phyloP scores from a whole-genome alignment of 2,888 invertebrate species.

The Rambutsinella grinnellia region DNA sequence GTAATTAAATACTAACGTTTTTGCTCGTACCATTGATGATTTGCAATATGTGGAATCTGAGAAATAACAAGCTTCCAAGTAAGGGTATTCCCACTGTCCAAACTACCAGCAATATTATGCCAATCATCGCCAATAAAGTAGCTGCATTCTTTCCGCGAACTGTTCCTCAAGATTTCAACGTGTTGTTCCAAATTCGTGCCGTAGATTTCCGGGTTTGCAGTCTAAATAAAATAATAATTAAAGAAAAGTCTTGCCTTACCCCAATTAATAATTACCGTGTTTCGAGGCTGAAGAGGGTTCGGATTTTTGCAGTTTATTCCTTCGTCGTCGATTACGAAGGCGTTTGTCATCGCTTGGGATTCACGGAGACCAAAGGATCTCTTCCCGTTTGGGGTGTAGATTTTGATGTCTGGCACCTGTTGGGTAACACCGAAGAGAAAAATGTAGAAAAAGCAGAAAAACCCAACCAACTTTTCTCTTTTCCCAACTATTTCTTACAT shows the following conservation, averaged over 20 bases:
- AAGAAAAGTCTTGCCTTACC: not conserved
- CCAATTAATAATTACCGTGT: constrained; percentile 27
- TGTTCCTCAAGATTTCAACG: constrained; percentile 26
- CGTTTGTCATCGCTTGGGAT: constrained; percentile 18
- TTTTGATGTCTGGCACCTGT: constrained; percentile 46
- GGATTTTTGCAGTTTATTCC: constrained; percentile 40
- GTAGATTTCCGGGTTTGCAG: constrained; percentile 48
- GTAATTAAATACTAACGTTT: too few species aligned
- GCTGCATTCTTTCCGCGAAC: constrained; percentile 40
- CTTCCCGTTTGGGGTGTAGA: constrained; percentile 25
- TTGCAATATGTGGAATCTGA: constrained; percentile 38
- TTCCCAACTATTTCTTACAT: constrained; percentile 28
- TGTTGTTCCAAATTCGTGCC: constrained; percentile 36
- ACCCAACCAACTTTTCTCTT: not conserved
- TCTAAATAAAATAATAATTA: constrained; percentile 16
- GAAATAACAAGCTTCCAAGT: constrained; percentile 49
- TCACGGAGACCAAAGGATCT: constrained; percentile 46
- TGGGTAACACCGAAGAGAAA: too few species aligned
- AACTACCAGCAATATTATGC: constrained; percentile 42
- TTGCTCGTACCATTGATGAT: constrained; percentile 35
- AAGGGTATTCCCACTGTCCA: constrained; percentile 38
- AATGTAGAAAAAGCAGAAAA: not conserved
- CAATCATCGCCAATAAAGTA: constrained; percentile 50
- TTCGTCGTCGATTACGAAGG: constrained; percentile 39
- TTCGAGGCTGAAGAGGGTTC: constrained; percentile 35